A percentile compares a stretch with the other conserved stretches of the same genome.
phyloP scores from a whole-genome alignment of 2,797 vertebrate species.

The Jordanella pulchra region DNA sequence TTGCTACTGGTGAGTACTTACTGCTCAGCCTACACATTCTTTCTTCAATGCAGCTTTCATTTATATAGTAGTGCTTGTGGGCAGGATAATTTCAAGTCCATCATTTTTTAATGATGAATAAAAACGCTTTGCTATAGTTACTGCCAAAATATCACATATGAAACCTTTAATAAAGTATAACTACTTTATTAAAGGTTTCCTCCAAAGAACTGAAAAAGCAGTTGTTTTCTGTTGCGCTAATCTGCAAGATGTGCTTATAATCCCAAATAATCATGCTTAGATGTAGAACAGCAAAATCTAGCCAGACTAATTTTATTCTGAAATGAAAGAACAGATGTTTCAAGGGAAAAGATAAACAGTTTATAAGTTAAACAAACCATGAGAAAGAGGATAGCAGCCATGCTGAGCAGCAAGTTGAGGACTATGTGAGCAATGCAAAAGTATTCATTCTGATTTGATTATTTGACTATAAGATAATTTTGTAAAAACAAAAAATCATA shows the following conservation, averaged over 20 bases:
- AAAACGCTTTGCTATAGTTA: not conserved
- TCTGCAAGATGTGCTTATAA: not conserved
- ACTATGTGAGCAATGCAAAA: not conserved
- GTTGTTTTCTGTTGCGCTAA: not conserved
- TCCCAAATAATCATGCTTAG: not conserved
- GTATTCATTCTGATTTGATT: not conserved
- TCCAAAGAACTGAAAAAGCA: not conserved
- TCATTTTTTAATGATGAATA: not conserved
- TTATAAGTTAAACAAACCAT: not conserved
- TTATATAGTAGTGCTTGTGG: not conserved
- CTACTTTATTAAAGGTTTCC: not conserved
- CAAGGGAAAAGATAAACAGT: not conserved
- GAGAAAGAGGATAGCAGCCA: not conserved
- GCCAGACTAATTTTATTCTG: not conserved
- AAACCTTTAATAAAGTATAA: not conserved
- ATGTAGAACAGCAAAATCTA: not conserved
- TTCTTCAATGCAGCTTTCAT: conserved; percentile 25
- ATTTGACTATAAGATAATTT: not conserved
- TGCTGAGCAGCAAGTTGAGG: not conserved
- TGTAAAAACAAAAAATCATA: no score
- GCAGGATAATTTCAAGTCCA: not conserved
- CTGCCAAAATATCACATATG: not conserved
- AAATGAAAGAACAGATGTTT: not conserved
- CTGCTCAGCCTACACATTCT: conserved; percentile 5
- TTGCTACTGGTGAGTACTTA: conserved; percentile 18